A percentile compares a stretch with the other conserved stretches of the same genome.
phyloP scores from a whole-genome alignment of 92 coral and sea anemone genomes.

The Metridium senile region DNA sequence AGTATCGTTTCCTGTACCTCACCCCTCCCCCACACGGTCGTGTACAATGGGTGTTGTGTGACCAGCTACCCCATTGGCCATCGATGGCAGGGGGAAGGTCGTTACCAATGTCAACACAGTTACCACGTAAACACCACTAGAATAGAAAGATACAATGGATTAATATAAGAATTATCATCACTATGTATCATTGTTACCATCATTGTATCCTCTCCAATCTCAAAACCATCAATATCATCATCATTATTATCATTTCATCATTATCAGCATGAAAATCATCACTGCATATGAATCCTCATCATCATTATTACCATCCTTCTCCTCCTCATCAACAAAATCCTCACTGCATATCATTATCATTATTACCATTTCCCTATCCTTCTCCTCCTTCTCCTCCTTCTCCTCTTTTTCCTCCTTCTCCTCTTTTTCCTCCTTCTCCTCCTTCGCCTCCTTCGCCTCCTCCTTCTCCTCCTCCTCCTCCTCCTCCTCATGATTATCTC shows the following conservation, averaged over 20 bases:
- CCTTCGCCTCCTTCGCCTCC: not conserved
- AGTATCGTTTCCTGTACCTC: constrained; percentile 60
- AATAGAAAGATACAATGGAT: no score
- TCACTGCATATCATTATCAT: not conserved
- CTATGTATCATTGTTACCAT: not conserved
- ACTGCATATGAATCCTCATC: not conserved
- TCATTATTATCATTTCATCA: not conserved
- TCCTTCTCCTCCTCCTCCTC: not conserved
- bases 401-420: not conserved
- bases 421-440: not conserved
- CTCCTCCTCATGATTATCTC: not conserved
- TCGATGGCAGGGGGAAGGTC: constrained; percentile 76
- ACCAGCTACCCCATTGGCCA: constrained; percentile 92
- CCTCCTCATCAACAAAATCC: not conserved
- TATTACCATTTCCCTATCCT: not conserved
- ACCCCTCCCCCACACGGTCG: constrained; percentile 89
- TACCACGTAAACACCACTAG: constrained; percentile 86
- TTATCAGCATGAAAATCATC: not conserved
- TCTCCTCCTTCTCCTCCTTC: not conserved
- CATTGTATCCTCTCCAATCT: not conserved
- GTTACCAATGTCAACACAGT: constrained; percentile 73
- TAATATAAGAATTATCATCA: not conserved
- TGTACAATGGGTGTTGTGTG: constrained; percentile 61
- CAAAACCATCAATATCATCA: not conserved
- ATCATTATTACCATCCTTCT: no score